Conservation (phyloP, 1,140 invertebrate species). For the Tetranychus cinnabarinus region DNA sequence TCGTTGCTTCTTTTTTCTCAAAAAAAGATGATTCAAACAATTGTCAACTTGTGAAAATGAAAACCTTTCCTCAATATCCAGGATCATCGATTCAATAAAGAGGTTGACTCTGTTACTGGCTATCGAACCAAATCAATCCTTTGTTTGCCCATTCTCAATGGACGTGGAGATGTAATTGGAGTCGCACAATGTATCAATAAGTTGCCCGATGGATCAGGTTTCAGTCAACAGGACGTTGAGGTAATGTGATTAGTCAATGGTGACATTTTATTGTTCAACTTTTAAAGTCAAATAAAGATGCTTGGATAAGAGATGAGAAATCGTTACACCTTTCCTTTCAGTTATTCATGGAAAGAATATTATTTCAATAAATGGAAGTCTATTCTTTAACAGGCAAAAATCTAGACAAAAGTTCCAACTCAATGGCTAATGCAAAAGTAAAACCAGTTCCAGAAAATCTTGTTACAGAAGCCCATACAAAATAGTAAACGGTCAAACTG, state of each 20-base stretch:
- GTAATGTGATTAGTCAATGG: conserved; percentile 25
- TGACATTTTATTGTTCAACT: conserved; percentile 26
- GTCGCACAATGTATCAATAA: conserved; percentile 95
- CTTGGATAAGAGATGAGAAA: conserved; percentile 48
- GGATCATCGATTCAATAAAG: conserved; percentile 63
- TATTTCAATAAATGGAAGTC: too few relatives aligned
- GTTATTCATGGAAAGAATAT: conserved; percentile 19
- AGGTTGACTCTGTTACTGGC: conserved; percentile 70
- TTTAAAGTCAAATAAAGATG: too few relatives aligned
- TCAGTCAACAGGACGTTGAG: conserved; percentile 68
- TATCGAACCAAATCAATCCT: conserved; percentile 74
- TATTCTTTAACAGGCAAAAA: too few relatives aligned
- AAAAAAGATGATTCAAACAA: too few relatives aligned
- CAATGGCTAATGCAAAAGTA: too few relatives aligned
- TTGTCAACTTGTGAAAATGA: background rate
- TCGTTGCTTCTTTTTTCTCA: too few relatives aligned
- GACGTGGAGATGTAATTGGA: conserved; percentile 80
- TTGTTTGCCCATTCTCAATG: conserved; percentile 85
- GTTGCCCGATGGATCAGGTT: conserved; percentile 57
- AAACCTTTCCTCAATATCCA: conserved; percentile 17
- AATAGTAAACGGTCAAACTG: too few relatives aligned
- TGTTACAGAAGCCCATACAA: too few relatives aligned
- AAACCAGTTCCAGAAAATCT: too few relatives aligned
- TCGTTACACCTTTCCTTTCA: conserved; percentile 76
- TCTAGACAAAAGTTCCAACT: too few relatives aligned